Evolutionary conservation across 1,140 invertebrate species (phyloP).

Genomic region (Elysia chlorotica): DNA sequence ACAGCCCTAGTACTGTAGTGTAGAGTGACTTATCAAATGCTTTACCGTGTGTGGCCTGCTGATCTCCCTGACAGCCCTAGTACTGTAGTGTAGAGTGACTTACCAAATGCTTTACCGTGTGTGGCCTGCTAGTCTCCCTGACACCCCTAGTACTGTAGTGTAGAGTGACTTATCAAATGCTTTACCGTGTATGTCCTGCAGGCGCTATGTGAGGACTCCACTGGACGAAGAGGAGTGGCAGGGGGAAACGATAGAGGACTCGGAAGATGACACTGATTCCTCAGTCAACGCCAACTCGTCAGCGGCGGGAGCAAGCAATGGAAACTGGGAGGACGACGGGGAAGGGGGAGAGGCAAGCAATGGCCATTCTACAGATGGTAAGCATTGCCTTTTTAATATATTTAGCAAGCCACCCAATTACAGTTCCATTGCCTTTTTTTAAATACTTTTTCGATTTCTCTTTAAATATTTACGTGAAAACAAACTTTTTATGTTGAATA

Average conservation of each 20-base stretch:
- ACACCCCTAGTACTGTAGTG: too few relatives aligned
- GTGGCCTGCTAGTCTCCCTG: too few relatives aligned
- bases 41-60: too few relatives aligned
- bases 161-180: too few relatives aligned
- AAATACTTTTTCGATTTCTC: too few relatives aligned
- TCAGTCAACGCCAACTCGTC: constrained; percentile 16
- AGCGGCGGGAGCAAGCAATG: constrained; percentile 34
- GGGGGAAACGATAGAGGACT: constrained; percentile 32
- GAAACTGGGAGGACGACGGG: constrained; percentile 26
- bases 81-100: neutral
- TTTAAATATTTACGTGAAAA: too few relatives aligned
- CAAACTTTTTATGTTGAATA: too few relatives aligned
- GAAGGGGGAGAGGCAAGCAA: constrained; percentile 20
- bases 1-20: neutral
- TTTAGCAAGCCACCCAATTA: neutral
- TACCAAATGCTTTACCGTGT: too few relatives aligned
- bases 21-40: too few relatives aligned
- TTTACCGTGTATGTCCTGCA: too few relatives aligned
- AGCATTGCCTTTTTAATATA: neutral
- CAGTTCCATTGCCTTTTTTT: too few relatives aligned
- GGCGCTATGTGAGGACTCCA: constrained; percentile 51
- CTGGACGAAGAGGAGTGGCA: constrained; percentile 50
- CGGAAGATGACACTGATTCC: constrained; percentile 34
- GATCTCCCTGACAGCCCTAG: neutral
- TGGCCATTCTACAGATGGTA: neutral